Conservation (phyloP, 2,113 vertebrate genomes). For the Salvelinus alpinus region DNA sequence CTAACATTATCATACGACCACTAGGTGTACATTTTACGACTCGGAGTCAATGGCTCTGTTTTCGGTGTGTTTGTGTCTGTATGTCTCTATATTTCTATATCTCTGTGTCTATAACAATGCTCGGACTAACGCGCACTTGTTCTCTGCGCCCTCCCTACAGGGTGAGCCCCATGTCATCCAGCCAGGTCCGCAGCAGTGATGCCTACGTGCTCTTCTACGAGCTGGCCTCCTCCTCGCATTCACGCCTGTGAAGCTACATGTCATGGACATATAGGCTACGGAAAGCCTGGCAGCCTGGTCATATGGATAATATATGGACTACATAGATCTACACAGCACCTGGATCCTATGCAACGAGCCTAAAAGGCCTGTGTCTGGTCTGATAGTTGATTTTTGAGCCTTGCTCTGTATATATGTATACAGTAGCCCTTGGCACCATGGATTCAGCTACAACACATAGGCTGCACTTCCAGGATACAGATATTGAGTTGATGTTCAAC, state of each 20-base stretch:
- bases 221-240: constrained; percentile 72
- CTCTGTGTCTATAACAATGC: too few relatives aligned
- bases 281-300: neutral
- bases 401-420: constrained; percentile 34
- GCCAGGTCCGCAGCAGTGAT: constrained; percentile 85
- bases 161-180: constrained; percentile 75
- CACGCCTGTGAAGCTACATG: constrained; percentile 74
- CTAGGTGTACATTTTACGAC: too few relatives aligned
- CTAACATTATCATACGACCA: too few relatives aligned
- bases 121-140: neutral
- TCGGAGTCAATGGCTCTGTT: neutral
- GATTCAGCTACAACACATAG: too few relatives aligned
- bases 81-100: neutral
- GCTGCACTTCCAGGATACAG: too few relatives aligned
- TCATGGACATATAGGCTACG: constrained; percentile 56
- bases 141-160: constrained; percentile 22
- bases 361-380: neutral
- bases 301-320: neutral
- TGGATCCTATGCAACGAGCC: neutral
- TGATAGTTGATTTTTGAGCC: constrained; percentile 4
- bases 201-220: constrained; percentile 91
- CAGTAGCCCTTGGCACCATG: neutral
- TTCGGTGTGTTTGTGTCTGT: neutral
- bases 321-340: too few relatives aligned
- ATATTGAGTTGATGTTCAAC: too few relatives aligned